Base-by-base conservation (phyloP, 2,113 vertebrate genomes). In the Melanotaenia duboulayi region DNA sequence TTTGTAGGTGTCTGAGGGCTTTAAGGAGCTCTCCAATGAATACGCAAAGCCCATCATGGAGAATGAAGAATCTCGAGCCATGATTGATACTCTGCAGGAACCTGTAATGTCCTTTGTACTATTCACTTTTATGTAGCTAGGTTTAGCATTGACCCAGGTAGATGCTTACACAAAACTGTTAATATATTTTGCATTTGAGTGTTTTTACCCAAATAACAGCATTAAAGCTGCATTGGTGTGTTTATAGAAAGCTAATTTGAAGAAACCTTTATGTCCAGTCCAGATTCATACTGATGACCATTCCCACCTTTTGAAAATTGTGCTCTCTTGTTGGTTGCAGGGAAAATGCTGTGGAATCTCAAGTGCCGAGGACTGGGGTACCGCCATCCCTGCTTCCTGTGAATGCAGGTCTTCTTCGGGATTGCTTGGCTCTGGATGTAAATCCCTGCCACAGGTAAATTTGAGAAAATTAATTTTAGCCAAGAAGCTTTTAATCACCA, bases 31-130 rank as follows among this genome's bases (percentile, higher is more conserved):
- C 1, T 9, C 64, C 4, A 0, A 23, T 4, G 79, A 71, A 0
- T 0, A 9, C 2, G 6, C 0, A 0, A 1, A 78, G 20, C 0
- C 6, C 1, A 11, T 17, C 16, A 71, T 88, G 24, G 7, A 20
- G 0, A 0, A 57, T 0, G 0, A 65, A 0, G 35, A 0, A 0
- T 0, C 13, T 0, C 24, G 3, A 10, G 0, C 0, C 0, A 0
- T 7, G 0, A 52, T 90, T 0, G 1, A 37, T 0, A 0, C 0
- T 0, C 0, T 80, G 0, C 82, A 89, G 28, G 0, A 1, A 3
- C 0, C 0, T 7, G 87, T 91, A 85, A 87, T 25, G 35, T 61
- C 59, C 12, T 56, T 44, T 23, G 0, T 16, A 55, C 12, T 19
- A 7, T 65, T 40, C 22, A 51, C 20, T 42, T 48, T 48, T 2